Percentiles rank a stretch among this genome's conserved stretches.
Conservation (phyloP, 2,113 vertebrate genomes). For the Cinclus cinclus region DNA sequence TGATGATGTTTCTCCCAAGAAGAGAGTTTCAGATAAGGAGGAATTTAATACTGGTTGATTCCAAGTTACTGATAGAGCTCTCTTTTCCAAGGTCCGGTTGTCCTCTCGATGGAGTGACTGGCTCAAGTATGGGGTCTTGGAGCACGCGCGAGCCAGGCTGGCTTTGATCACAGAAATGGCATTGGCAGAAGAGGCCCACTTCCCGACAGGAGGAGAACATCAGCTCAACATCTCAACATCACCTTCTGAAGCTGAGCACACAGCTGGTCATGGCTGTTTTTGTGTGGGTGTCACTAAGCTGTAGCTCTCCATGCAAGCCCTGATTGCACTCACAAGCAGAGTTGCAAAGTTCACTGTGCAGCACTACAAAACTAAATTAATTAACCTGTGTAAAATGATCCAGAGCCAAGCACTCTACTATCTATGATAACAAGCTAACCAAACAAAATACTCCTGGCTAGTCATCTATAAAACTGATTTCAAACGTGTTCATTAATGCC, state of each 20-base stretch:
- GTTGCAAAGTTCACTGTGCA: not conserved
- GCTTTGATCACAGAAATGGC: not conserved
- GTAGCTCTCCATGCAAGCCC: not conserved
- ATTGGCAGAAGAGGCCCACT: constrained; percentile 31
- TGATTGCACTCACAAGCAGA: fast-evolving
- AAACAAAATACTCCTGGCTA: not conserved
- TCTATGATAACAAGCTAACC: not conserved
- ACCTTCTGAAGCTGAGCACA: not conserved
- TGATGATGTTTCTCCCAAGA: constrained; percentile 61
- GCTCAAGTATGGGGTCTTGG: fast-evolving
- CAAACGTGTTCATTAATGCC: not conserved
- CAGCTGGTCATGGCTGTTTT: not conserved
- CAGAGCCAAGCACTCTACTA: not conserved
- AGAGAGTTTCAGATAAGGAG: constrained; percentile 33
- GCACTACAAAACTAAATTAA: not conserved
- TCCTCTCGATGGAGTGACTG: fast-evolving
- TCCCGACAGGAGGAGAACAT: not conserved
- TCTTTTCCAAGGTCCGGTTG: not conserved
- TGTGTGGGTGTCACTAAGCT: not conserved
- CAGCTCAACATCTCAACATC: not conserved
- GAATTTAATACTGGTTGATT: not conserved
- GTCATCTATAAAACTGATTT: not conserved
- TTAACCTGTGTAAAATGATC: not conserved
- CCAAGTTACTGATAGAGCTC: not conserved
- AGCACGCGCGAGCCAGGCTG: not conserved